Conservation (phyloP, 2,797 vertebrate genomes). For the Lates japonicus region DNA sequence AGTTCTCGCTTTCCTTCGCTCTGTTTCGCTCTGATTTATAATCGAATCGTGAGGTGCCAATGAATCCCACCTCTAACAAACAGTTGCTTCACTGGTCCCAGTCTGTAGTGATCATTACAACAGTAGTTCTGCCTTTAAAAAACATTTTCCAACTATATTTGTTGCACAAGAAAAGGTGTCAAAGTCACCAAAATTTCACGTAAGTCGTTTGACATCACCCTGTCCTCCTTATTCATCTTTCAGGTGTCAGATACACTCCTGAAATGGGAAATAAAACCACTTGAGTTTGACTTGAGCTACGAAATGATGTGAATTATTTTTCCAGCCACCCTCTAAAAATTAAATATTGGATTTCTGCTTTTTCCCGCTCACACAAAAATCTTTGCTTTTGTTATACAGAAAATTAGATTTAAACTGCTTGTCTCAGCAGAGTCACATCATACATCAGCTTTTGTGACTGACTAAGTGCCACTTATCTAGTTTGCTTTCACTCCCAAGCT, state of each 20-base stretch:
- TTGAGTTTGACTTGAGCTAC: background rate
- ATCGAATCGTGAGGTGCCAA: no score
- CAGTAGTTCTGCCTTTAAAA: background rate
- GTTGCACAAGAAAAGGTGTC: background rate
- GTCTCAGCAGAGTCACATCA: constrained; percentile 17
- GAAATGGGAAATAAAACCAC: background rate
- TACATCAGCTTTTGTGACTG: constrained; percentile 17
- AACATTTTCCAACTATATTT: background rate
- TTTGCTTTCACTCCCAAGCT: constrained; percentile 7
- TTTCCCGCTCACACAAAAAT: constrained; percentile 2
- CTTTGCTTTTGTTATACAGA: constrained; percentile 2
- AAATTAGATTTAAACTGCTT: constrained; percentile 33
- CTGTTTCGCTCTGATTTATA: no score
- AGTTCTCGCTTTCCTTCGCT: no score
- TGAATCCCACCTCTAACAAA: no score
- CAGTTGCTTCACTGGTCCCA: background rate
- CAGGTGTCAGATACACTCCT: no score
- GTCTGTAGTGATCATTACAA: background rate
- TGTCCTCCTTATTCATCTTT: no score
- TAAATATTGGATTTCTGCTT: constrained; percentile 5
- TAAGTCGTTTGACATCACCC: background rate
- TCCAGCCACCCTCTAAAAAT: background rate
- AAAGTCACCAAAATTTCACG: background rate
- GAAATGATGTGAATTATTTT: background rate
- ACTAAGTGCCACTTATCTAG: constrained; percentile 11